Conservation (phyloP, 2,888 invertebrate genomes). For the Pedicia rivosa region DNA sequence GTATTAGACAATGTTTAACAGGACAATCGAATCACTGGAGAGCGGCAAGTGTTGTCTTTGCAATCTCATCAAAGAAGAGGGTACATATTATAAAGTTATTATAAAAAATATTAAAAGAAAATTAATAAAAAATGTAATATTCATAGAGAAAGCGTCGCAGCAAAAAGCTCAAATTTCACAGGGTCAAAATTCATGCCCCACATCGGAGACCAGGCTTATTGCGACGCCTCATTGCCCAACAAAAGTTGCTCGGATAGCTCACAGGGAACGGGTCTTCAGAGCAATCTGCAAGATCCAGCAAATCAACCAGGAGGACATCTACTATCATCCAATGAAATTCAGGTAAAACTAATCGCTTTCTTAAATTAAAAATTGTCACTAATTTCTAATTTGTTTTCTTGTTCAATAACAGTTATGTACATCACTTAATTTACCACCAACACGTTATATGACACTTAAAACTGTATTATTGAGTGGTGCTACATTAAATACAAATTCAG, state of each 20-base stretch:
- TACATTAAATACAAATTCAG: conserved; percentile 16
- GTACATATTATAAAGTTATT: conserved; percentile 31
- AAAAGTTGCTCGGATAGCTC: conserved; percentile 33
- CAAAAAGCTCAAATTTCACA: conserved; percentile 54
- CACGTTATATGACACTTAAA: conserved; percentile 80
- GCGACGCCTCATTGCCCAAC: conserved; percentile 32
- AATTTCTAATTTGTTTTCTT: no score
- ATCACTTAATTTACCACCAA: conserved; percentile 63
- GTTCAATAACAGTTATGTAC: conserved; percentile 68
- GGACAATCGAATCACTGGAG: conserved; percentile 34
- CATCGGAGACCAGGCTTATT: conserved; percentile 35
- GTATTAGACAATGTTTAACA: conserved; percentile 34
- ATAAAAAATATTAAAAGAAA: not conserved
- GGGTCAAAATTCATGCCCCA: conserved; percentile 76
- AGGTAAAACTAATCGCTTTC: conserved; percentile 29
- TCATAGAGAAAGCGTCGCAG: conserved; percentile 35
- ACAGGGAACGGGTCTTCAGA: conserved; percentile 32
- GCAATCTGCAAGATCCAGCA: conserved; percentile 27
- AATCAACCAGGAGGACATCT: conserved; percentile 35
- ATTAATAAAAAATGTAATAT: conserved; percentile 5
- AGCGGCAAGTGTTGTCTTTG: conserved; percentile 38
- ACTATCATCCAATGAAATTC: conserved; percentile 49
- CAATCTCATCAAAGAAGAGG: conserved; percentile 40
- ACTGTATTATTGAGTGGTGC: conserved; percentile 51
- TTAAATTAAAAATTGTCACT: not conserved